Evolutionary conservation across 1,140 invertebrate genomes (phyloP), one percentile per base, ranked within the genome.

Genomic region (Berghia stephanieae): DNA sequence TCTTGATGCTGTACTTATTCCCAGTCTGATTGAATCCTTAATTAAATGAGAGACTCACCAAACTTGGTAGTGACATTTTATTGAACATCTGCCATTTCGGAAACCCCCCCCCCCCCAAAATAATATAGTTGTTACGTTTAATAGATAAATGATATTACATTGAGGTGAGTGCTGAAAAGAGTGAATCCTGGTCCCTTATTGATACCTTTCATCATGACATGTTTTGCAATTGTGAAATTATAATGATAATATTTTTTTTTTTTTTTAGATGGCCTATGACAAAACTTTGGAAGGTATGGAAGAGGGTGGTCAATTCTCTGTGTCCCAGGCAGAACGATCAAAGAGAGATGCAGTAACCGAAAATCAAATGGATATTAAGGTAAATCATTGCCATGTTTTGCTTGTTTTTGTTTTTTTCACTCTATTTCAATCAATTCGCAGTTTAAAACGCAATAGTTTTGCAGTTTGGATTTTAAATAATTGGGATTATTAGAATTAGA

Each of bases 361-460:
- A 86, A 95, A 97, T 89, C 96, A 97, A 3, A 94, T 98, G 27
- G 98, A 99, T 89, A 99, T 99, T 38, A 99, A 99, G 92, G 94
- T 98, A 79, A 40, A 36, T 38, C 36, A 42, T 68, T 13, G 6
- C 38, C 13, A 68, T n/a, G n/a, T n/a, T n/a, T n/a, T n/a, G n/a
- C n/a, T n/a, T n/a, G n/a, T n/a, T n/a, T n/a, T n/a, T n/a, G n/a
- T n/a, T 36, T 10, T 68, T 68, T 38, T 16, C 13, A 68, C 5
- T 8, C 36, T 40, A 16, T 42, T 16, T 63, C 57, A 10, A 13
- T 27, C 27, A 63, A 10, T n/a, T n/a, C n/a, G n/a, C n/a, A 63
- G 8, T 18, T 63, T 63, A 16, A 63, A 10, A 16, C 27, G 57
- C 8, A 10, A 63, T 31, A 16, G 10, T 31, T 63, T 18, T 63